Conservation (phyloP, 2,113 vertebrate genomes). For the Microcebus murinus region DNA sequence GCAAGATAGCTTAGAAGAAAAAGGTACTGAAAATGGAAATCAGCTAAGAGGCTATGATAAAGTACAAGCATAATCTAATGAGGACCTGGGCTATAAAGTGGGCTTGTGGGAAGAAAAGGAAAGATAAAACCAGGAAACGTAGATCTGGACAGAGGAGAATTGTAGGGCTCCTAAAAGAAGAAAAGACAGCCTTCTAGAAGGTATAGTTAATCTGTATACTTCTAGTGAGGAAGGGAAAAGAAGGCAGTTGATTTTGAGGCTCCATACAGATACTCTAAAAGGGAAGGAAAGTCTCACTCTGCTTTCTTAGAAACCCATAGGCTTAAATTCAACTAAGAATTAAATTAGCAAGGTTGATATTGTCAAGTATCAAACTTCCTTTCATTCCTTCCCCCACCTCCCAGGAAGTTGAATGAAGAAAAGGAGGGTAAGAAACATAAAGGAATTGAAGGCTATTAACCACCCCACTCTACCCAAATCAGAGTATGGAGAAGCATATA, state of each 20-base stretch:
- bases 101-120: neutral
- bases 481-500: neutral
- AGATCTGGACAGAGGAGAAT: neutral
- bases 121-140: neutral
- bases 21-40: neutral
- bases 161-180: neutral
- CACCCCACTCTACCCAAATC: neutral
- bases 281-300: neutral
- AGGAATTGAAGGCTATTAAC: neutral
- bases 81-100: neutral
- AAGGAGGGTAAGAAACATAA: neutral
- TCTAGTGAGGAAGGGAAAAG: conserved; percentile 22
- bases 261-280: neutral
- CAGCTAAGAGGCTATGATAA: neutral
- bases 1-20: neutral
- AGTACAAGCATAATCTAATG: neutral
- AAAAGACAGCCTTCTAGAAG: conserved; percentile 45
- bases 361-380: neutral
- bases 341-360: neutral
- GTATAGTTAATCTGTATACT: neutral
- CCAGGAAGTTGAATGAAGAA: neutral
- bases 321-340: conserved; percentile 12
- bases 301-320: neutral
- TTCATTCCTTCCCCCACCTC: neutral
- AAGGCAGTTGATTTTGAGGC: conserved; percentile 14